Base-by-base conservation (phyloP, 2,888 invertebrate genomes). In the Drosophila multiciliata region DNA sequence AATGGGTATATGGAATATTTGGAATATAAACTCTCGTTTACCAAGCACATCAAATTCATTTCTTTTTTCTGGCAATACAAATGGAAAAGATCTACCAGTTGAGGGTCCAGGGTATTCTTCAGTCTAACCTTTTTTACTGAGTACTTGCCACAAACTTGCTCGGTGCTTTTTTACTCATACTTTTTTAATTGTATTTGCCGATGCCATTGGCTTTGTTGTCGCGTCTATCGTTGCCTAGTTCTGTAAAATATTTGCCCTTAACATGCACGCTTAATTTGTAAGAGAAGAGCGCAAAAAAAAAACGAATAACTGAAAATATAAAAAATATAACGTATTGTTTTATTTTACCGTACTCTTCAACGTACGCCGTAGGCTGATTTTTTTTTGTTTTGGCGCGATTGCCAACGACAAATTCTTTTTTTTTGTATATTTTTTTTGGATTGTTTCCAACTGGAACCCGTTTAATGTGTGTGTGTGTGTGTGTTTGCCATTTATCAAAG, bases 201-300 rank as follows among this genome's bases (percentile, higher is more conserved):
- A 52, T 58, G 62, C 62, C 68, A 49, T 33, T 45, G 26, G 55
- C 52, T 38, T 60, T 57, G 57, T 38, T 62, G 65, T 61, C 50
- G 58, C 49, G 42, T 54, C 49, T 74, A 62, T 64, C 66, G 70
- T 69, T 80, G 35, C 32, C 52, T 63, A 65, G 55, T 67, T 67
- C 50, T 66, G 68, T 76, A 57, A 82, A 76, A 73, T 73, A 74
- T 71, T 49, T 64, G 78, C 83, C 69, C 73, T 80, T 72, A 89
- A 86, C 90, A 90, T 90, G 90, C 90, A 90, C 86, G 90, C 80
- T 80, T 87, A 87, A 90, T 90, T 89, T 89, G 75, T 64, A 73
- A 69, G n/a, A 6, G 55, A 50, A 53, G 61, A 61, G 64, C 35
- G 20, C 2, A 7, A 8, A 23, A 3, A 17, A 4, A 23, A 20